These are phyloP conservation scores for Seira sanloemensis DNA, from an alignment of 2,888 invertebrate genomes.

Conservation along the genomic window DNA sequence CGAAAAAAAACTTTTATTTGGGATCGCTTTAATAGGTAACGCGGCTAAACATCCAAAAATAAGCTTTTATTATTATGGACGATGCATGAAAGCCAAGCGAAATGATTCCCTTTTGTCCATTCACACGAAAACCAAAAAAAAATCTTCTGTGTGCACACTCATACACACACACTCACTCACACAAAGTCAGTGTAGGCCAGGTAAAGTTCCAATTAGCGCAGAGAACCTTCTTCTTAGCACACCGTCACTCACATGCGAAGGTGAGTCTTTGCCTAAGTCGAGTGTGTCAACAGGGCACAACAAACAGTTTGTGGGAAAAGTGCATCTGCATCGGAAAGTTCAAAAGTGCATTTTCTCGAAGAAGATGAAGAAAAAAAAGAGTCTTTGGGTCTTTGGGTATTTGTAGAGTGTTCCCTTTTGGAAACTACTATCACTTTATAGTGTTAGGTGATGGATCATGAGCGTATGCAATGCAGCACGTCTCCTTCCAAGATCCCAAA, in stretches of 20 bases:
- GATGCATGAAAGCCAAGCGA: background rate
- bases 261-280: too few species aligned
- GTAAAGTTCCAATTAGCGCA: too few species aligned
- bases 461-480: background rate
- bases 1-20: background rate
- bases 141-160: background rate
- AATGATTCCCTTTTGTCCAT: background rate
- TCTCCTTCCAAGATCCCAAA: background rate
- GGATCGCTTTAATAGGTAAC: conserved; percentile 32
- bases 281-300: conserved; percentile 5
- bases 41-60: conserved; percentile 33
- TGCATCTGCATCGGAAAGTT: background rate
- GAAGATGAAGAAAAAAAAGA: background rate
- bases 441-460: conserved; percentile 15
- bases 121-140: background rate
- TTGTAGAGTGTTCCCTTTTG: too few species aligned
- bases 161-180: background rate
- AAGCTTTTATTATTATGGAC: background rate
- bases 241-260: too few species aligned
- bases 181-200: conserved; percentile 2
- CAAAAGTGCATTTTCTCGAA: too few species aligned
- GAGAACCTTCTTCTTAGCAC: too few species aligned
- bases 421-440: conserved; percentile 8
- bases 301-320: background rate
- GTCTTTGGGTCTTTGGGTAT: background rate